These are phyloP conservation scores for Pelodiscus sinensis DNA, from an alignment of 2,113 vertebrate species.

Conservation along the genomic window DNA sequence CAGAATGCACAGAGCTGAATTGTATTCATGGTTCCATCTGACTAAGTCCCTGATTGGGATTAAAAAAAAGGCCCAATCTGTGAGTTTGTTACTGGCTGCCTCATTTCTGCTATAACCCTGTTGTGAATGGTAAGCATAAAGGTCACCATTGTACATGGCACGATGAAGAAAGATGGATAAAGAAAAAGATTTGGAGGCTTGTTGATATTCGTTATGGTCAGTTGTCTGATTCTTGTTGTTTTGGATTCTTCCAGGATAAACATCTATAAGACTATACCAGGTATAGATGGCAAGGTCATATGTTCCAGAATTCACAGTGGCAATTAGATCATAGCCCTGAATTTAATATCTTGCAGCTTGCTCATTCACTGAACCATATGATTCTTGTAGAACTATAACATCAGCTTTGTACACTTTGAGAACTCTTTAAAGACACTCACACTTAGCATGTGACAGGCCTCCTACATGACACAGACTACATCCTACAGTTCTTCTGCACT, in stretches of 20 bases:
- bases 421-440: not conserved
- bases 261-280: not conserved
- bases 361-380: not conserved
- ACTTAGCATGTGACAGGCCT: not conserved
- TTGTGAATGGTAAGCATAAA: not conserved
- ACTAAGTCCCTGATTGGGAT: not conserved
- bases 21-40: not conserved
- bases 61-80: not conserved
- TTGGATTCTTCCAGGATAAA: not conserved
- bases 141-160: not conserved
- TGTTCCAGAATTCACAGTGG: not conserved
- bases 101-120: not conserved
- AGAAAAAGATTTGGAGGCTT: not conserved
- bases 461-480: not conserved
- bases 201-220: not conserved
- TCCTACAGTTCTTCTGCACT: not conserved
- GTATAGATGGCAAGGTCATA: not conserved
- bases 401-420: not conserved
- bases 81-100: not conserved
- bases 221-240: not conserved
- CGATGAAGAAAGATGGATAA: not conserved
- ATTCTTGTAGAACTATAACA: not conserved
- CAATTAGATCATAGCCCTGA: not conserved
- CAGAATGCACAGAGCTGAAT: not conserved
- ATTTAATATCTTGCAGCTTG: not conserved